Evolutionary conservation across 1,140 invertebrate genomes (phyloP).

Genomic region (Coelopa frigida): DNA sequence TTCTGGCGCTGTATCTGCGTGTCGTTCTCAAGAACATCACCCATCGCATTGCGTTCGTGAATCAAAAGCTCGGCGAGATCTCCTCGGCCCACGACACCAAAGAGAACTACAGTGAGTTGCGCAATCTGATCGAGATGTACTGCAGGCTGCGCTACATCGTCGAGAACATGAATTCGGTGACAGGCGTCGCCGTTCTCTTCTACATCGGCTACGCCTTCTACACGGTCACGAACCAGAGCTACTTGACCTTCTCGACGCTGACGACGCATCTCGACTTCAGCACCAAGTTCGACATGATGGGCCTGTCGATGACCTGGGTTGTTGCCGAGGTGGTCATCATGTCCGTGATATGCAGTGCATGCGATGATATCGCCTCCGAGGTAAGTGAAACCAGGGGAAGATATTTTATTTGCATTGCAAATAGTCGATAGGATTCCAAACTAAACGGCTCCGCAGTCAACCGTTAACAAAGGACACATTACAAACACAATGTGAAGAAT

Average conservation of each 20-base stretch:
- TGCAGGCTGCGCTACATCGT: slow-evolving; percentile 34
- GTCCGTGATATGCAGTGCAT: slow-evolving; percentile 27
- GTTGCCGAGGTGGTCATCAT: slow-evolving; percentile 25
- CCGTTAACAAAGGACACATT: too few species aligned
- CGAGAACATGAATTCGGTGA: slow-evolving; percentile 27
- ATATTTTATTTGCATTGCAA: too few species aligned
- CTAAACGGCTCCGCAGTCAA: too few species aligned
- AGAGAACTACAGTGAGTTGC: slow-evolving; percentile 25
- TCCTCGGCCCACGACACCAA: slow-evolving; percentile 8
- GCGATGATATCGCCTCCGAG: slow-evolving; percentile 29
- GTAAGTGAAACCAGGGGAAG: slow-evolving; percentile 6
- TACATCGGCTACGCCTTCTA: slow-evolving; percentile 34
- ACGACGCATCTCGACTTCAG: slow-evolving; percentile 12
- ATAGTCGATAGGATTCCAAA: too few species aligned
- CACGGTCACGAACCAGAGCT: slow-evolving; percentile 33
- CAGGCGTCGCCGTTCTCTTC: slow-evolving; percentile 25
- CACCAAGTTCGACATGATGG: slow-evolving; percentile 21
- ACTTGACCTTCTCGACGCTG: slow-evolving; percentile 27
- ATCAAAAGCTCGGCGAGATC: slow-evolving; percentile 21
- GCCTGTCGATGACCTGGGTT: slow-evolving; percentile 28
- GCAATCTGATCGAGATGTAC: slow-evolving; percentile 29
- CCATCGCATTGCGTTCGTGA: slow-evolving; percentile 23
- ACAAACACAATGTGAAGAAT: too few species aligned
- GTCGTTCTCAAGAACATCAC: slow-evolving; percentile 16
- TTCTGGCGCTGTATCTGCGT: slow-evolving; percentile 25